phyloP scores from a whole-genome alignment of 1,140 invertebrate genomes.

The Pseudomyrmex pallidus region DNA sequence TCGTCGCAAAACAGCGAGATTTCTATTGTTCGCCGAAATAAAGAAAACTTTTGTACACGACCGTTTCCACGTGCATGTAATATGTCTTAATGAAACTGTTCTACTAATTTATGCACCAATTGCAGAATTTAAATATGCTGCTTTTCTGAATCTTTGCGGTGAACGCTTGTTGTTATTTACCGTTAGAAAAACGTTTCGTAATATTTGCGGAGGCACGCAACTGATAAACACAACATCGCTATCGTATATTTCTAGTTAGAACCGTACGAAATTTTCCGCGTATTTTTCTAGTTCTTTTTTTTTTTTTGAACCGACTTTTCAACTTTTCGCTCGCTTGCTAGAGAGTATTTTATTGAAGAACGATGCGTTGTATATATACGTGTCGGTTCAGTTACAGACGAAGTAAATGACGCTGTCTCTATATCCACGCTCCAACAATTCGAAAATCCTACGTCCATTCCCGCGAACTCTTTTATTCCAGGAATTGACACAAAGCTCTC shows the following conservation, averaged over 20 bases:
- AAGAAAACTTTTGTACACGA: conserved; percentile 37
- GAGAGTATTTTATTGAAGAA: conserved; percentile 45
- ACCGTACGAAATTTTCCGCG: background rate
- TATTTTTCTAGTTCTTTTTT: background rate
- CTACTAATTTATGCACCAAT: conserved; percentile 30
- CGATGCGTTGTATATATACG: conserved; percentile 35
- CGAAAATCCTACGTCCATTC: conserved; percentile 57
- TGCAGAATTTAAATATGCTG: background rate
- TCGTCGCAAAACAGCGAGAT: conserved; percentile 29
- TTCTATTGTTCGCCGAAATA: conserved; percentile 42
- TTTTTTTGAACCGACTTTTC: conserved; percentile 15
- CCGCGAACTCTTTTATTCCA: conserved; percentile 57
- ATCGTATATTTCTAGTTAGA: background rate
- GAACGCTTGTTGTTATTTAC: background rate
- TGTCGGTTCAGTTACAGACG: conserved; percentile 43
- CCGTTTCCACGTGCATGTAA: conserved; percentile 11
- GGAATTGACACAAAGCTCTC: conserved; percentile 57
- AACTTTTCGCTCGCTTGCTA: background rate
- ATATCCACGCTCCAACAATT: conserved; percentile 51
- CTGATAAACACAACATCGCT: no score
- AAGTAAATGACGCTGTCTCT: conserved; percentile 53
- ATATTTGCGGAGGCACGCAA: background rate
- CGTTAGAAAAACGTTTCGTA: background rate
- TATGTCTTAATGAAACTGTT: conserved; percentile 25
- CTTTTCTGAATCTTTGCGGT: background rate